Evolutionary conservation across 2,888 invertebrate genomes (phyloP), one percentile per base, ranked within the genome.

Genomic region (Nomada fabriciana): DNA sequence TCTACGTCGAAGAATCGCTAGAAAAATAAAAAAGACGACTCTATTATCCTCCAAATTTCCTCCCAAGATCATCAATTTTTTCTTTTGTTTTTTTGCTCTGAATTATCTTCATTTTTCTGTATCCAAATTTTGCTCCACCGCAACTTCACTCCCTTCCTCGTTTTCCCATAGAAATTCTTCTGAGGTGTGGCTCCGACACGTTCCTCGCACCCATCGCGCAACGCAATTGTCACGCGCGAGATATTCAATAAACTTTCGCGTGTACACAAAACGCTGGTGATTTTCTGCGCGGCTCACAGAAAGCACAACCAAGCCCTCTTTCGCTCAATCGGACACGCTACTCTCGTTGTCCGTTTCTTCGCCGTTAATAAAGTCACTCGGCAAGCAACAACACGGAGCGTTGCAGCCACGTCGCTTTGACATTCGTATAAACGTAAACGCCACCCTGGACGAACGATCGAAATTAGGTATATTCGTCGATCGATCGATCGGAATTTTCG

Each of bases 371-470:
- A 77, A 77, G 55, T 53, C 71, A 69, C 59, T 69, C 53, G 61
- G 29, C 80, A 60, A 75, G 29, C 79, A 68, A 71, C 78, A 71
- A 47, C 36, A 75, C 15, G 3, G 53, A 83, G 69, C 76, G 74
- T 76, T 86, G 72, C 88, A 86, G 90, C 88, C 89, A 89, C 89
- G 85, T 89, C 85, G 80, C 86, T 89, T 90, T 89, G 87, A 89
- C 88, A 86, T 86, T 88, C 79, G 75, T 47, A 59, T 84, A 52
- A 61, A 15, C 13, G 13, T 55, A 43, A 42, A 60, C 52, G 43
- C 10, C 61, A 5, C 47, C 23, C 20, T 4, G n/a, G 47, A 47
- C 25, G 47, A 43, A 69, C 59, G 47, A 23, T n/a, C 55, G 47
- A 23, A 1, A 52, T 18, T 20, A 13, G 25, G 25, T 42, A 7